Percentiles rank a stretch among this genome's conserved stretches.
These are phyloP conservation scores for Zaprionus obscuricornis DNA, from an alignment of 2,888 invertebrate genomes.

Conservation along the genomic window DNA sequence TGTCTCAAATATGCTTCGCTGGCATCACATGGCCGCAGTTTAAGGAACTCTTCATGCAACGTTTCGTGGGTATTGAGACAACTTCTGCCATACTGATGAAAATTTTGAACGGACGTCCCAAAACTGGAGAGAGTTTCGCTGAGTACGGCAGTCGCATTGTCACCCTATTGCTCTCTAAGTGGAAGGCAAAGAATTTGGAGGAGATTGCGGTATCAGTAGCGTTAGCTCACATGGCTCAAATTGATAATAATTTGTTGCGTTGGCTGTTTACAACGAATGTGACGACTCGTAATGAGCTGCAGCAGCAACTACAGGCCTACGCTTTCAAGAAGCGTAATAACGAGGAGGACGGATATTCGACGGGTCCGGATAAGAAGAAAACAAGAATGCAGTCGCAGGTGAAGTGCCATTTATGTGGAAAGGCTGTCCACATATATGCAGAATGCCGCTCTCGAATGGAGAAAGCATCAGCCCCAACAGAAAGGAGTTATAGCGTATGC, in stretches of 20 bases:
- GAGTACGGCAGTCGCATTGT: background rate
- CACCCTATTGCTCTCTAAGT: too few species aligned
- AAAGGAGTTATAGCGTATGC: background rate
- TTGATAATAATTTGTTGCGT: conserved; percentile 5
- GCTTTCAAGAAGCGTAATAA: conserved; percentile 12
- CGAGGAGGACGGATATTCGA: conserved; percentile 4
- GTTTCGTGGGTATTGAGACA: conserved; percentile 2
- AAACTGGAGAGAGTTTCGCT: background rate
- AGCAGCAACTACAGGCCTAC: conserved; percentile 11
- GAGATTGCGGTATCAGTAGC: too few species aligned
- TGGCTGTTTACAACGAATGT: conserved; percentile 6
- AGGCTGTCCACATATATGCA: conserved; percentile 7
- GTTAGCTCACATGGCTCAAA: conserved; percentile 1
- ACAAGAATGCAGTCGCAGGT: conserved; percentile 2
- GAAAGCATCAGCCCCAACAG: conserved; percentile 1
- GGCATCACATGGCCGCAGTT: background rate
- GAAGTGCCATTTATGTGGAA: conserved; percentile 11
- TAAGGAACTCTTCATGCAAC: conserved; percentile 6
- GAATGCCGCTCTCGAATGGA: conserved; percentile 14
- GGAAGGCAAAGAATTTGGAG: too few species aligned
- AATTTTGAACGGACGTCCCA: conserved; percentile 1
- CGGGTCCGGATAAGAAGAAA: conserved; percentile 6
- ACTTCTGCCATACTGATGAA: conserved; percentile 1
- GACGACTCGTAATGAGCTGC: conserved; percentile 5
- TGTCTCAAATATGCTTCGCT: background rate